Conservation (phyloP, 2,797 vertebrate genomes). For the Artibeus lituratus region DNA sequence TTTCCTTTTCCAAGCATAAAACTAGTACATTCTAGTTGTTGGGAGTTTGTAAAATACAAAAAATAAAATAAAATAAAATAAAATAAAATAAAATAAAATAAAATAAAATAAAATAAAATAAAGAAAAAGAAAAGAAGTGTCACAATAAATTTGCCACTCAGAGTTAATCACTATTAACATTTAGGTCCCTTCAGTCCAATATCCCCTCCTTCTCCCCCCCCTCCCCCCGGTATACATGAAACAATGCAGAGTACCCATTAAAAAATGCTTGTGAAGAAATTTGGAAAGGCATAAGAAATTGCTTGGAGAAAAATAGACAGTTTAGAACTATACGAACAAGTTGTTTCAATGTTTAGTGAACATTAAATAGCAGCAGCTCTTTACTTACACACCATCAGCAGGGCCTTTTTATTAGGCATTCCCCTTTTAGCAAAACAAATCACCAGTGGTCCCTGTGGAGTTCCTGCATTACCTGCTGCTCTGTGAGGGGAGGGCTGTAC, state of each 20-base stretch:
- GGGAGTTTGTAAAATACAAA: not conserved
- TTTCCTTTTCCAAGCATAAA: not conserved
- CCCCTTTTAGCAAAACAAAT: not conserved
- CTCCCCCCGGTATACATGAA: rapidly evolving
- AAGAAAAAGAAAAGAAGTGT: not conserved
- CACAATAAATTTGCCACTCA: not conserved
- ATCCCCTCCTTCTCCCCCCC: too few relatives aligned
- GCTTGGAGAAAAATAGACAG: not conserved
- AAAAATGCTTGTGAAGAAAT: not conserved
- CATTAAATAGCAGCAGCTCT: not conserved
- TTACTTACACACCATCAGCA: not conserved
- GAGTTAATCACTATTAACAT: not conserved
- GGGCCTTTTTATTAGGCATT: not conserved
- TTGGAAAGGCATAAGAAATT: not conserved
- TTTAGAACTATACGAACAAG: not conserved
- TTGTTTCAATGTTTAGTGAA: not conserved
- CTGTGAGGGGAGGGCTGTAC: not conserved
- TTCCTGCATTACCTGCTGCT: not conserved
- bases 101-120: too few relatives aligned
- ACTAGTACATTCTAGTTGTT: not conserved
- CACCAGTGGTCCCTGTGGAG: not conserved
- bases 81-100: too few relatives aligned
- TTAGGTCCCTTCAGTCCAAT: not conserved
- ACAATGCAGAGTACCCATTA: not conserved
- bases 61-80: not conserved